A percentile compares a stretch with the other conserved stretches of the same genome.
These are phyloP conservation scores for Myripristis murdjan DNA, from an alignment of 2,797 vertebrate genomes.

Conservation along the genomic window DNA sequence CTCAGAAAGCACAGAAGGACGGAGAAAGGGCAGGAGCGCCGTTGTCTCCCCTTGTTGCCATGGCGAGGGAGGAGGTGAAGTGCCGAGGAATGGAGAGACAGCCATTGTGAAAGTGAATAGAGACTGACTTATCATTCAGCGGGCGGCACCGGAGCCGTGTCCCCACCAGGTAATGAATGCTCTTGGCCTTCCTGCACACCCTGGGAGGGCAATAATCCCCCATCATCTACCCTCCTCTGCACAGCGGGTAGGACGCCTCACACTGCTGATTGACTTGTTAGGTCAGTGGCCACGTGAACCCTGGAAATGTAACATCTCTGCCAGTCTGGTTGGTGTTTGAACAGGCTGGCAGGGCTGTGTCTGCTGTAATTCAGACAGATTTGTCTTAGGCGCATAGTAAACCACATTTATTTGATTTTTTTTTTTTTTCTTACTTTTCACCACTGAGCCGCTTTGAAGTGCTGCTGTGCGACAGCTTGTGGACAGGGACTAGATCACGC, in stretches of 20 bases:
- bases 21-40: constrained; percentile 32
- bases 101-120: constrained; percentile 50
- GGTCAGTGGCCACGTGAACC: constrained; percentile 40
- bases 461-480: not conserved
- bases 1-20: not conserved
- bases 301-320: constrained; percentile 19
- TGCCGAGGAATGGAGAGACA: constrained; percentile 18
- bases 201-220: constrained; percentile 52
- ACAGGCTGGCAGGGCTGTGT: not conserved
- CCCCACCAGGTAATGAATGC: constrained; percentile 64
- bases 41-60: constrained; percentile 67
- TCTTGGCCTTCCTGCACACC: constrained; percentile 42
- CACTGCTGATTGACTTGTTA: constrained; percentile 50
- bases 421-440: not conserved
- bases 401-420: not conserved
- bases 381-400: not conserved
- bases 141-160: constrained; percentile 36
- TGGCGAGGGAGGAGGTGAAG: constrained; percentile 63
- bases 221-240: constrained; percentile 49
- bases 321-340: constrained; percentile 15
- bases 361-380: not conserved
- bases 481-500: not conserved
- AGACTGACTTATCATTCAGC: constrained; percentile 72
- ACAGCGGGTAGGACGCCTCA: constrained; percentile 42
- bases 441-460: not conserved